phyloP scores from a whole-genome alignment of 2,113 vertebrate genomes.

The Psephotus haematonotus region DNA sequence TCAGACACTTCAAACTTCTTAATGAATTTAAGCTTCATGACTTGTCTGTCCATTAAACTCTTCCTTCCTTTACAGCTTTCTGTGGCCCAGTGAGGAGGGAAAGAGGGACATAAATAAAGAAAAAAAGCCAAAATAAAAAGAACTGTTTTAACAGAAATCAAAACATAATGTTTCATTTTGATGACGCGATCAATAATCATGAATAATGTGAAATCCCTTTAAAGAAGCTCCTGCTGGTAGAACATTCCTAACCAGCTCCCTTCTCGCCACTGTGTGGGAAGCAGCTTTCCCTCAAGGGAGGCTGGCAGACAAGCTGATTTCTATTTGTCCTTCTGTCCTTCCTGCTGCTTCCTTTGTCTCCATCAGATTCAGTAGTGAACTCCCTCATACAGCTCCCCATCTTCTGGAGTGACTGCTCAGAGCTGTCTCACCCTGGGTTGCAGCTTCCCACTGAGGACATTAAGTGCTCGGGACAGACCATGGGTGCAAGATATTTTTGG shows the following conservation, averaged over 20 bases:
- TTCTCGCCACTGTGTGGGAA: not conserved
- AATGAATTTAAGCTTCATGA: not conserved
- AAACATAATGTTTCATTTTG: not conserved
- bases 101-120: not conserved
- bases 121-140: not conserved
- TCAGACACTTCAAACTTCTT: not conserved
- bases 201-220: not conserved
- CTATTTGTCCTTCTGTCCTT: not conserved
- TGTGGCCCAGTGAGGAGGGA: not conserved
- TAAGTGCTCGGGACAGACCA: fast-evolving
- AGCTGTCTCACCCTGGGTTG: not conserved
- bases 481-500: not conserved
- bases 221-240: not conserved
- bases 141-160: not conserved
- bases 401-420: not conserved
- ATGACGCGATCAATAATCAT: not conserved
- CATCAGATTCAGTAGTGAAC: fast-evolving
- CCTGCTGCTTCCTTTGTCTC: not conserved
- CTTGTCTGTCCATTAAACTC: not conserved
- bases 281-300: not conserved
- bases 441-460: not conserved
- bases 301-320: not conserved
- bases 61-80: not conserved
- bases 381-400: not conserved
- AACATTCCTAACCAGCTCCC: not conserved